Percentiles rank a stretch among this genome's conserved stretches.
Conservation (phyloP, 2,888 invertebrate species). For the Trissolcus brochymenae region DNA sequence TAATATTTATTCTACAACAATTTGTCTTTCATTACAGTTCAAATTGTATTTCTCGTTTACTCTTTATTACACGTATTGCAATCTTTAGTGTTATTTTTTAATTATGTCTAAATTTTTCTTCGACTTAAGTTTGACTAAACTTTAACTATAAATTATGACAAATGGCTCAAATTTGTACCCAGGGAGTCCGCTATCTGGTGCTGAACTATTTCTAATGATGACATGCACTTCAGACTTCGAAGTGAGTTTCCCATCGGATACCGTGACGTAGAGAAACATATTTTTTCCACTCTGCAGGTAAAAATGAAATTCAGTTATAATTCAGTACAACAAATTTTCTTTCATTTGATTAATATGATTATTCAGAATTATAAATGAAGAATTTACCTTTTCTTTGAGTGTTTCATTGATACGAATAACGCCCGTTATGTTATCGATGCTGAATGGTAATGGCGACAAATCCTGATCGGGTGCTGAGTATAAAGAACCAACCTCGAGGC, state of each 20-base stretch:
- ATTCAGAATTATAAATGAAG: background rate
- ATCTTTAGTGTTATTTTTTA: too few relatives aligned
- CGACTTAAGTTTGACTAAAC: too few relatives aligned
- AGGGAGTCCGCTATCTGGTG: slow-evolving; percentile 67
- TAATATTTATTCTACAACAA: slow-evolving; percentile 24
- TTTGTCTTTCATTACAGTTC: too few relatives aligned
- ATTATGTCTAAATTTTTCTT: too few relatives aligned
- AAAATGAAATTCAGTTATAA: slow-evolving; percentile 11
- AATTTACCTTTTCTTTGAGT: slow-evolving; percentile 83
- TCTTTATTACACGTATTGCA: too few relatives aligned
- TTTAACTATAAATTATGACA: too few relatives aligned
- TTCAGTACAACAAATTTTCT: background rate
- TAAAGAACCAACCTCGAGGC: slow-evolving; percentile 81
- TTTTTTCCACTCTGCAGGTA: slow-evolving; percentile 80
- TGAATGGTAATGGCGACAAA: slow-evolving; percentile 82
- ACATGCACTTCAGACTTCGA: slow-evolving; percentile 84
- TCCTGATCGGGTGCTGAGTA: slow-evolving; percentile 68
- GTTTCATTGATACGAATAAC: slow-evolving; percentile 88
- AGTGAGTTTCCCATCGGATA: slow-evolving; percentile 81
- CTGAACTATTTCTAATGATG: slow-evolving; percentile 78
- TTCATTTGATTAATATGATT: background rate
- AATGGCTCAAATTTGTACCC: slow-evolving; percentile 58
- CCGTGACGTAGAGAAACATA: slow-evolving; percentile 83
- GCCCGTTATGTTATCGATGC: slow-evolving; percentile 85
- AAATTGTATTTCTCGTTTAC: slow-evolving; percentile 10